Evolutionary conservation across 2,797 vertebrate species (phyloP), one percentile per base, ranked within the genome.

Genomic region (Chelidonichthys spinosus): DNA sequence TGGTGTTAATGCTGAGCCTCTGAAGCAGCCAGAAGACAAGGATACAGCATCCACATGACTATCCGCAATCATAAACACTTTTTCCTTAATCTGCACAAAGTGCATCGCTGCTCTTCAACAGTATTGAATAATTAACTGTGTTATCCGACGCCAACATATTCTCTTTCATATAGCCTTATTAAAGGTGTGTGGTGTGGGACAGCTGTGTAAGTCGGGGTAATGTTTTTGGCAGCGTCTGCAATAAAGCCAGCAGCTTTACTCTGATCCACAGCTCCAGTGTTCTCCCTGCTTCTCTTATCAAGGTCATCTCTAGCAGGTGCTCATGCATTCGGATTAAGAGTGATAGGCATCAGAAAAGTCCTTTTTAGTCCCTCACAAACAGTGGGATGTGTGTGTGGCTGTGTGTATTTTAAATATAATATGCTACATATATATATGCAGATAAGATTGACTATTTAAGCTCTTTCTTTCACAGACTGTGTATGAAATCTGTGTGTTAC

Each of bases 241-340:
- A 49, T 69, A 73, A 77, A 70, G 72, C 39, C 49, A 52, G 50
- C 33, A 68, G 68, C 74, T 68, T 80, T 55, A 49, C 67, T 76
- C 52, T 68, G 65, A 83, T 79, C 56, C 65, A 58, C 59, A 72
- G 78, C 83, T 78, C 53, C 50, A 71, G 44, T 6, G 43, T 71
- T 47, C 69, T 78, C 53, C 54, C 44, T 62, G 72, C 36, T 17
- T 32, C 56, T 61, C 7, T 69, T 84, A 82, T 89, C 85, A 90
- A 90, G 85, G 89, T 90, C 90, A 88, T 88, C 81, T 64, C 36
- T n/a, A 87, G 79, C 89, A 92, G 91, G 84, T 91, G 92, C 84
- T 72, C 64, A 47, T 78, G 72, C 64, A 65, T 81, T 78, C 76
- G 74, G 69, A 79, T 83, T 67, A 66, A 71, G 68, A 69, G 64